Evolutionary conservation across 2,113 vertebrate genomes (phyloP).

Genomic region (Electrona antarctica): DNA sequence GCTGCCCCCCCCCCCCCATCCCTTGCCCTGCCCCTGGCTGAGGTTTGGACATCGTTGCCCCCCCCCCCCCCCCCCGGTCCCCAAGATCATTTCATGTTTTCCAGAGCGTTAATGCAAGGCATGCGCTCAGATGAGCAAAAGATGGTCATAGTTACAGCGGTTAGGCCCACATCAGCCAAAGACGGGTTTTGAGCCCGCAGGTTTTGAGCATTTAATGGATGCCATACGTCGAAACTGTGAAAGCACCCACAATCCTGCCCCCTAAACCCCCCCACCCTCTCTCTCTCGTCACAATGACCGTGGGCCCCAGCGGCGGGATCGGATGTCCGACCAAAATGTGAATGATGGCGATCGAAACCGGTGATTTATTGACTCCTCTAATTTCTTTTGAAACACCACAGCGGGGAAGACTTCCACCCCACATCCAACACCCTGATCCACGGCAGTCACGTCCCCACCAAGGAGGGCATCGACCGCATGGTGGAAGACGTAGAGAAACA

Average conservation of each 20-base stretch:
- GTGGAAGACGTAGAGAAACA: slow-evolving; percentile 95
- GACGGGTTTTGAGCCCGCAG: slow-evolving; percentile 27
- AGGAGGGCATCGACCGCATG: slow-evolving; percentile 92
- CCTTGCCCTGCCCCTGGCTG: slow-evolving; percentile 38
- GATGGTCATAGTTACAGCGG: slow-evolving; percentile 10
- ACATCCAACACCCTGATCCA: slow-evolving; percentile 92
- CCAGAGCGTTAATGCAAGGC: slow-evolving; percentile 2
- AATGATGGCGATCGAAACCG: slow-evolving; percentile 37
- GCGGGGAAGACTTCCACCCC: slow-evolving; percentile 92
- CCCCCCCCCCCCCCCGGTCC: too few species aligned
- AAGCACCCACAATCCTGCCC: slow-evolving; percentile 32
- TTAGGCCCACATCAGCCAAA: slow-evolving; percentile 13
- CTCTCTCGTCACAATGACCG: neutral
- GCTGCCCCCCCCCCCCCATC: too few species aligned
- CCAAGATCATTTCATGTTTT: slow-evolving; percentile 22
- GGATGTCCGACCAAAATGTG: slow-evolving; percentile 26
- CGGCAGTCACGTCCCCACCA: slow-evolving; percentile 89
- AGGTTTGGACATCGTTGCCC: neutral
- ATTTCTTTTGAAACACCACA: slow-evolving; percentile 62
- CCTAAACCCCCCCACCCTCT: too few species aligned
- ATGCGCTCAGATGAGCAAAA: slow-evolving; percentile 3
- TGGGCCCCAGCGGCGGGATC: slow-evolving; percentile 42
- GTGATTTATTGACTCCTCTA: slow-evolving; percentile 10
- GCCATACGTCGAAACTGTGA: slow-evolving; percentile 36
- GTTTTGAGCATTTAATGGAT: slow-evolving; percentile 9